Evolutionary conservation across 2,113 vertebrate species (phyloP), one percentile per base, ranked within the genome.

Genomic region (Brachyhypopomus gauderio): DNA sequence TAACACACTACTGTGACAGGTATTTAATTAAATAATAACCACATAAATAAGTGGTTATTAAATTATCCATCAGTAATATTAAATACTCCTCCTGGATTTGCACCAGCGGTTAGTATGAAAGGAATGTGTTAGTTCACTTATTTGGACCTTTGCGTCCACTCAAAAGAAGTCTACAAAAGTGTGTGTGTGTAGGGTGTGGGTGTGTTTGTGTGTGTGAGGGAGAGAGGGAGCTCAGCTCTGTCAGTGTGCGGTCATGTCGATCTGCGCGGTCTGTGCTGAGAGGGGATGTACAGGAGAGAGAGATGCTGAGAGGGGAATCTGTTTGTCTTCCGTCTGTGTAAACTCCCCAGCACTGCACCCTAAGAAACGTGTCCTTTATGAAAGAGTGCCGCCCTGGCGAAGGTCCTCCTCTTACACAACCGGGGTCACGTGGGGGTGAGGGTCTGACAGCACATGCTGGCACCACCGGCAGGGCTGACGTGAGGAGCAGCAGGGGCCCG

Each of bases 381-480:
- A 81, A 83, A 81, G 62, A 78, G 81, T 76, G 52, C 5, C 64
- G 17, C 52, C 36, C 30, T 72, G 59, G 36, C 30, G 14, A 36
- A 72, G 74, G 52, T 59, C 71, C 25, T 79, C 74, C 77, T 34
- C 74, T 85, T 85, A 77, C 55, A 73, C 72, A 85, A 83, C 38
- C 11, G 59, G 45, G 67, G 77, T 76, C 77, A 83, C 81, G 77
- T 72, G 78, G 56, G 72, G 45, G 45, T 12, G 9, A 62, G 70
- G 78, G 55, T 66, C 58, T 77, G 73, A 83, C 78, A 77, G 70
- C 74, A 66, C 63, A 34, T 38, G 77, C 66, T 27, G 7, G n/a
- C 72, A 59, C 67, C 55, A 55, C 69, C 48, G 69, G 22, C 4
- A 5, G 19, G 30, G 27, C 63, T 70, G 72, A 52, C 23, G 63